These are phyloP conservation scores for Cyclura pinguis DNA, from an alignment of 2,797 vertebrate species.

Conservation along the genomic window DNA sequence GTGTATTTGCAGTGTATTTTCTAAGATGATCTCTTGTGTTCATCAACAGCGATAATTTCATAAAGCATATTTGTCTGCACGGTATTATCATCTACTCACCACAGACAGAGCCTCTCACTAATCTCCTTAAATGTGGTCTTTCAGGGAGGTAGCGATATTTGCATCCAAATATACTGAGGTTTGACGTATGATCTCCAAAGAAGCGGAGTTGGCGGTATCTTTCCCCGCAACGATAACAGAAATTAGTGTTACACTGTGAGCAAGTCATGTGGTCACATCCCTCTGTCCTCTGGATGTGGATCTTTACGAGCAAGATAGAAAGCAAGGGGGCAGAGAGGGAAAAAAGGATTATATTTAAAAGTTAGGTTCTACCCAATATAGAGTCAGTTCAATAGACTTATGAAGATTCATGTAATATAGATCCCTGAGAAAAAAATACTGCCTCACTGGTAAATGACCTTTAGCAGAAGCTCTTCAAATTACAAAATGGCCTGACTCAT, in stretches of 20 bases:
- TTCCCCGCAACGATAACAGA: constrained; percentile 98
- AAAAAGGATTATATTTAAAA: not conserved
- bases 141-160: constrained; percentile 98
- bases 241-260: constrained; percentile 97
- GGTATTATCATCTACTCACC: constrained; percentile 82
- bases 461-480: not conserved
- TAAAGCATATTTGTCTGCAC: not conserved
- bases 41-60: not conserved
- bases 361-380: not conserved
- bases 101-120: constrained; percentile 96
- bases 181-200: constrained; percentile 98
- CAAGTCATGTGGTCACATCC: constrained; percentile 99
- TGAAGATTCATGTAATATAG: not conserved
- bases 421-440: not conserved
- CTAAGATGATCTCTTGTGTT: not conserved
- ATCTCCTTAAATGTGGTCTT: constrained; percentile 94
- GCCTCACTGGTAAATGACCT: not conserved
- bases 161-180: constrained; percentile 99
- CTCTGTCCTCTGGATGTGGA: constrained; percentile 98
- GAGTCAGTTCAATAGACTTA: not conserved
- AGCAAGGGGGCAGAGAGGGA: not conserved
- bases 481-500: not conserved
- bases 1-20: not conserved
- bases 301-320: constrained; percentile 76
- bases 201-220: constrained; percentile 95